Percentiles rank a stretch among this genome's conserved stretches.
phyloP scores from a whole-genome alignment of 2,797 vertebrate genomes.

The Hephaestus fuliginosus region DNA sequence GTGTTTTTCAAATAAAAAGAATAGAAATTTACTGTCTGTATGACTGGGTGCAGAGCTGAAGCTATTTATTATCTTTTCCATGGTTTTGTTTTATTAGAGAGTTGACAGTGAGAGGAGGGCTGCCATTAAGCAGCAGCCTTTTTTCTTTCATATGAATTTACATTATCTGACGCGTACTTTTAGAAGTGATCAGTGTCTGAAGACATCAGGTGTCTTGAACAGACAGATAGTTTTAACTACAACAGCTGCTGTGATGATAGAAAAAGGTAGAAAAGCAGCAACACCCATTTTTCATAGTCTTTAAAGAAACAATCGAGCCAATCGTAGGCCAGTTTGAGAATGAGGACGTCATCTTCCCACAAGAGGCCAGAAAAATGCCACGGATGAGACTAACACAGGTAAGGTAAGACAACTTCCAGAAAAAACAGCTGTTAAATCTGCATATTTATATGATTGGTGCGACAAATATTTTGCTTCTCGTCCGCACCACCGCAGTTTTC shows the following conservation, averaged over 20 bases:
- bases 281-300: background rate
- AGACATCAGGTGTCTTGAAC: background rate
- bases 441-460: background rate
- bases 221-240: background rate
- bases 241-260: background rate
- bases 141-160: conserved; percentile 2
- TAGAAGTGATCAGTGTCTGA: background rate
- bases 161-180: background rate
- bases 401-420: background rate
- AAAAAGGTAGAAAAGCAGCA: background rate
- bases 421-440: background rate
- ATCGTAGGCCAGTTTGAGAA: background rate
- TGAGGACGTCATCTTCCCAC: background rate
- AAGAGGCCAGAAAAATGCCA: rapidly evolving
- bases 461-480: background rate
- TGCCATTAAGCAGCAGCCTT: background rate
- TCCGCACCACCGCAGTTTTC: background rate
- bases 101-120: conserved; percentile 7
- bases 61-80: conserved; percentile 27
- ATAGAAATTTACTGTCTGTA: conserved; percentile 27
- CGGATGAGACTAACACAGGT: background rate
- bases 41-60: conserved; percentile 15
- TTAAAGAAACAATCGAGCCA: background rate
- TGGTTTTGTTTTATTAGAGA: conserved; percentile 36
- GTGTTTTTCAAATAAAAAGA: conserved; percentile 53